phyloP scores from a whole-genome alignment of 2,113 vertebrate genomes.

The Psittacara wagleri region DNA sequence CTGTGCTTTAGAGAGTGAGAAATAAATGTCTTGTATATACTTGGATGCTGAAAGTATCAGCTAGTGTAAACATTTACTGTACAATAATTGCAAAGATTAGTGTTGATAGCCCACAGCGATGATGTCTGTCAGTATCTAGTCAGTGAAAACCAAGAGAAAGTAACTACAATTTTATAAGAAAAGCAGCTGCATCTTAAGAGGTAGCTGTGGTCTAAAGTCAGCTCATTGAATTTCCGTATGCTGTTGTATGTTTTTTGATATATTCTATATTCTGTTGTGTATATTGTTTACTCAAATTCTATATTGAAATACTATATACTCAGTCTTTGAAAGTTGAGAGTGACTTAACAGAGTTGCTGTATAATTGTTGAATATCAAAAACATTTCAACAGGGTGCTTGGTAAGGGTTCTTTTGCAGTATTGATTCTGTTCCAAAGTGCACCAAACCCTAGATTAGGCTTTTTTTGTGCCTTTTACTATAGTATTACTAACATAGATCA shows the following conservation, averaged over 20 bases:
- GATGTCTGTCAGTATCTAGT: neutral
- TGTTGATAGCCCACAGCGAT: neutral
- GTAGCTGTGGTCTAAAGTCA: neutral
- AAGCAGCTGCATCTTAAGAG: neutral
- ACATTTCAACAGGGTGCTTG: neutral
- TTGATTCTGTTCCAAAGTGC: neutral
- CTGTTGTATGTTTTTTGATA: neutral
- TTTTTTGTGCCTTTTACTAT: neutral
- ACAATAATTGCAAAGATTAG: neutral
- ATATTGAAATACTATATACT: neutral
- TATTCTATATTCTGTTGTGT: neutral
- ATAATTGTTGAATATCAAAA: neutral
- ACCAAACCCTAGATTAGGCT: neutral
- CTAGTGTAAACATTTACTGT: conserved; percentile 25
- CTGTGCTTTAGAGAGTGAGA: neutral
- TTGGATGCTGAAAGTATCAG: neutral
- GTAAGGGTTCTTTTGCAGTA: neutral
- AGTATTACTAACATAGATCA: neutral
- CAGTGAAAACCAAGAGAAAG: neutral
- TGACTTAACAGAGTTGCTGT: neutral
- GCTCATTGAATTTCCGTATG: neutral
- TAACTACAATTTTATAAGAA: neutral
- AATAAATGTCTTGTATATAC: neutral
- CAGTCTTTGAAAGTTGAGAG: neutral
- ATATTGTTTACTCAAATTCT: neutral